phyloP scores from a whole-genome alignment of 2,113 vertebrate genomes.

The Coptodon rendalli region DNA sequence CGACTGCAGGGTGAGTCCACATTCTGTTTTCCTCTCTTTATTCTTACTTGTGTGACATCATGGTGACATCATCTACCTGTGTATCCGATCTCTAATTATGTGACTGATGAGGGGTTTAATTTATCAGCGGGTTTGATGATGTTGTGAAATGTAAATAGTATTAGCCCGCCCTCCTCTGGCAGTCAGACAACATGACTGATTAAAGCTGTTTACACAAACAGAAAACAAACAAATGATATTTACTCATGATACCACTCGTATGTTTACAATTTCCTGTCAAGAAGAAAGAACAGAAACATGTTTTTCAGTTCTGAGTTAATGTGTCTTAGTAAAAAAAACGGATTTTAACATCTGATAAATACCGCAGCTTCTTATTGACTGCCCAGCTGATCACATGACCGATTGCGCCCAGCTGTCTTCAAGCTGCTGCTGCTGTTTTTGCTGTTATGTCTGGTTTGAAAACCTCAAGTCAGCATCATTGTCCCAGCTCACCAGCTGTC shows the following conservation, averaged over 20 bases:
- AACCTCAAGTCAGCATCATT: background rate
- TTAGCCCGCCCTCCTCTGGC: background rate
- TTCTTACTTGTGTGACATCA: slow-evolving; percentile 7
- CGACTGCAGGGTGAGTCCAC: slow-evolving; percentile 16
- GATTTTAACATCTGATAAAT: background rate
- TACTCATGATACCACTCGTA: background rate
- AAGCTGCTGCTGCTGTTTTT: background rate
- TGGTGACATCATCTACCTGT: background rate
- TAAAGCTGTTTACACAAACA: background rate
- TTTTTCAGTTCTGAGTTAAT: background rate
- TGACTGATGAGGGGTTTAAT: background rate
- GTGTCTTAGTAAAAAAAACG: background rate
- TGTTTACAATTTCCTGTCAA: background rate
- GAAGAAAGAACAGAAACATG: background rate
- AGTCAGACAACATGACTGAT: background rate
- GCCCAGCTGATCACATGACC: background rate
- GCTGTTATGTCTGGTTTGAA: background rate
- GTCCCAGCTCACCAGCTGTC: background rate
- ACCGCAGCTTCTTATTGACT: background rate
- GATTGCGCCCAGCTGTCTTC: background rate
- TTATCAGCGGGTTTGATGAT: background rate
- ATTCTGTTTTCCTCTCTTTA: background rate
- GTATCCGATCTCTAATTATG: background rate
- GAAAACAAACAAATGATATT: background rate
- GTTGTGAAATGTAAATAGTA: background rate